Conservation (phyloP, 2,113 vertebrate genomes). For the Zingel zingel region DNA sequence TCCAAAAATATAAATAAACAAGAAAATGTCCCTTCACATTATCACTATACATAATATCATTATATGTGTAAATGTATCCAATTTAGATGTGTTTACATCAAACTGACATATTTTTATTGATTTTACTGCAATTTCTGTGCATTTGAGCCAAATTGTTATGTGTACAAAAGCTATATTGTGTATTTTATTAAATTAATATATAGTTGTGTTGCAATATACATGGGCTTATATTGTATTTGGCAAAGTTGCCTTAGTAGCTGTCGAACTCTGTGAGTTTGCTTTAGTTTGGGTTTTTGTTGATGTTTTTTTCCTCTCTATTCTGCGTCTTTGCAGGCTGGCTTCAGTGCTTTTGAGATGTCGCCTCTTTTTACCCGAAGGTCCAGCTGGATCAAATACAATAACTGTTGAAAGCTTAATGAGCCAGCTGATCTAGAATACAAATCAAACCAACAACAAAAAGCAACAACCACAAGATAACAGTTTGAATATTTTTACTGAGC, state of each 20-base stretch:
- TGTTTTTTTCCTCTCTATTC: conserved; percentile 85
- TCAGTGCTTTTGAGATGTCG: conserved; percentile 93
- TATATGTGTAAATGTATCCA: conserved; percentile 99
- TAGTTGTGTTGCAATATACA: conserved; percentile 99
- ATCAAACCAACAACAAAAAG: conserved; percentile 75
- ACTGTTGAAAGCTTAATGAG: conserved; percentile 92
- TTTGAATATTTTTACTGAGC: conserved; percentile 87
- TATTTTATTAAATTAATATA: conserved; percentile 99
- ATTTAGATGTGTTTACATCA: conserved; percentile 99
- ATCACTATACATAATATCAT: conserved; percentile 94
- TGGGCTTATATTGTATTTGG: conserved; percentile 99
- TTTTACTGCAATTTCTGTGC: conserved; percentile 99
- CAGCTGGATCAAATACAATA: conserved; percentile 88
- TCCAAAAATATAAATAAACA: conserved; percentile 86
- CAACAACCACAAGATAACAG: conserved; percentile 71
- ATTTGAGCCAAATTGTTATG: conserved; percentile 99
- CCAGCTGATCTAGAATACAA: conserved; percentile 78
- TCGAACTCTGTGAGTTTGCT: conserved; percentile 99
- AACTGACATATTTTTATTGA: conserved; percentile 98
- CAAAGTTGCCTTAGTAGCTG: conserved; percentile 99
- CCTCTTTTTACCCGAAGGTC: conserved; percentile 93
- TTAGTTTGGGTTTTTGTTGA: conserved; percentile 84
- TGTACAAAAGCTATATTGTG: conserved; percentile 99
- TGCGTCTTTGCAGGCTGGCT: conserved; percentile 91
- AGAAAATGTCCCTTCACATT: conserved; percentile 93